Percentiles rank a stretch among this genome's conserved stretches.
These are phyloP conservation scores for Apamea monoglypha DNA, from an alignment of 2,888 invertebrate species.

Conservation along the genomic window DNA sequence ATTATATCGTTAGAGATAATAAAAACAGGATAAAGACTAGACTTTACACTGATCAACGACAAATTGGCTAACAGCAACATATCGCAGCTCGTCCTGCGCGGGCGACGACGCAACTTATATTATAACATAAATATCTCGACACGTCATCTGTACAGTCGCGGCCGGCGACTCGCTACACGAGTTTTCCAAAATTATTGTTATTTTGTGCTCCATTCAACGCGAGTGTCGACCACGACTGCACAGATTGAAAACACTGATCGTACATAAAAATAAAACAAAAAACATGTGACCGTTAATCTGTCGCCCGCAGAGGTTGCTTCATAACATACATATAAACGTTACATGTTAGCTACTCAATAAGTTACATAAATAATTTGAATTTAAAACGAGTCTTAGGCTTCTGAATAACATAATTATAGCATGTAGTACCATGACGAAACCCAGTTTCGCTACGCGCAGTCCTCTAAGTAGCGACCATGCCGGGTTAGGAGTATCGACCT, in stretches of 20 bases:
- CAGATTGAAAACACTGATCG: slow-evolving; percentile 67
- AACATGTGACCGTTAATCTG: slow-evolving; percentile 73
- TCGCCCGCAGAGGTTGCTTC: slow-evolving; percentile 75
- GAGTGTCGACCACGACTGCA: slow-evolving; percentile 36
- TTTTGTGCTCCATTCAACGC: slow-evolving; percentile 25
- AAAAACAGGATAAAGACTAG: slow-evolving; percentile 90
- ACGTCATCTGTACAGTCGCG: slow-evolving; percentile 17
- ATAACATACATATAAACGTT: slow-evolving; percentile 80
- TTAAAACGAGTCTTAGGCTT: slow-evolving; percentile 90
- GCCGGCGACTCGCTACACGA: neutral
- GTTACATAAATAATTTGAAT: slow-evolving; percentile 90
- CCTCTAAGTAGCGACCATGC: slow-evolving; percentile 60
- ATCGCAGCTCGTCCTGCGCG: slow-evolving; percentile 78
- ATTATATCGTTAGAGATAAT: slow-evolving; percentile 87
- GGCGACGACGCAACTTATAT: slow-evolving; percentile 63
- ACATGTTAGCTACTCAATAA: slow-evolving; percentile 88
- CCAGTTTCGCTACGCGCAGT: slow-evolving; percentile 66
- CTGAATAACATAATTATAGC: slow-evolving; percentile 79
- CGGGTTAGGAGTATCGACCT: slow-evolving; percentile 30
- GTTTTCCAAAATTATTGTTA: slow-evolving; percentile 17
- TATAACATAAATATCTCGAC: slow-evolving; percentile 36
- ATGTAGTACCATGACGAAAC: slow-evolving; percentile 71
- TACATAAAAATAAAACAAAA: slow-evolving; percentile 71
- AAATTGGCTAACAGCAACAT: slow-evolving; percentile 87
- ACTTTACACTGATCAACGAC: slow-evolving; percentile 90